phyloP scores from a whole-genome alignment of 2,797 vertebrate species.

The Pristis pectinata region DNA sequence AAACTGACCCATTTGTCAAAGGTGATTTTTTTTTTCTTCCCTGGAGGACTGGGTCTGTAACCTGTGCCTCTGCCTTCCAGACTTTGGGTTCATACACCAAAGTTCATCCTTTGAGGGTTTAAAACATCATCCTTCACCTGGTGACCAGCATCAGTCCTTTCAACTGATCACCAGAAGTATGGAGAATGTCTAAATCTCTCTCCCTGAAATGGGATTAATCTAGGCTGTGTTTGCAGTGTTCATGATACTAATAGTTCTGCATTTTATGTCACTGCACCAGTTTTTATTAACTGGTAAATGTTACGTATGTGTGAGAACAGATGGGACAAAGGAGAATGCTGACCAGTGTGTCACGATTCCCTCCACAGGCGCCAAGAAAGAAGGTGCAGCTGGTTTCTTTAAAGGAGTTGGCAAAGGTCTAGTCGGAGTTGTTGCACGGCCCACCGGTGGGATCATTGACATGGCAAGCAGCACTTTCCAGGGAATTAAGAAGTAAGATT shows the following conservation, averaged over 20 bases:
- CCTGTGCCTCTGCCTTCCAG: too few relatives aligned
- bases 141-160: neutral
- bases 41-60: too few relatives aligned
- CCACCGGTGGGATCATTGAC: slow-evolving; percentile 87
- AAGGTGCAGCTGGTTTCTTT: slow-evolving; percentile 92
- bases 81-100: neutral
- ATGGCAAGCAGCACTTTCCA: slow-evolving; percentile 98
- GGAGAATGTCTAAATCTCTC: neutral
- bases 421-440: slow-evolving; percentile 86
- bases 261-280: neutral
- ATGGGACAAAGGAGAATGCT: neutral
- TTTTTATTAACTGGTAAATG: neutral
- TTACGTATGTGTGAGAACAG: neutral
- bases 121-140: neutral
- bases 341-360: neutral
- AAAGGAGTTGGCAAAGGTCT: slow-evolving; percentile 95
- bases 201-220: neutral
- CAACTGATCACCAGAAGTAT: neutral
- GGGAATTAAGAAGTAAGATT: slow-evolving; percentile 85
- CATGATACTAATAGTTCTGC: neutral
- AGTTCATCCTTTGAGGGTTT: neutral
- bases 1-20: too few relatives aligned
- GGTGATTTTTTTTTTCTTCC: too few relatives aligned
- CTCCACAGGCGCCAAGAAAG: slow-evolving; percentile 80
- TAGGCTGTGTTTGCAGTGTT: too few relatives aligned